Conservation (phyloP, 2,797 vertebrate species). For the Ataeniobius toweri region DNA sequence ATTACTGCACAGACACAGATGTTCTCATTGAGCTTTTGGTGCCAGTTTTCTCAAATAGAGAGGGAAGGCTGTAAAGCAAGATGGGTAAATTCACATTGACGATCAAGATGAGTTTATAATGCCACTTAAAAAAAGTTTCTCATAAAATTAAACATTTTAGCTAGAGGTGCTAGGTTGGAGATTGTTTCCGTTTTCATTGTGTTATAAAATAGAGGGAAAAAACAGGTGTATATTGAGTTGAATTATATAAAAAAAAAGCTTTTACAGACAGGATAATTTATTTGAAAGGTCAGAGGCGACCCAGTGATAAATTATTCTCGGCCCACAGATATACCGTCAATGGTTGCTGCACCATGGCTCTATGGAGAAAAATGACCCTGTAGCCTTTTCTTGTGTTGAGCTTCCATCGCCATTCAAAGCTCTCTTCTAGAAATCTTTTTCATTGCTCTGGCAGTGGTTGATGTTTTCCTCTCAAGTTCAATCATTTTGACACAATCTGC, state of each 20-base stretch:
- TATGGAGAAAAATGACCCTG: constrained; percentile 3
- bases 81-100: constrained; percentile 58
- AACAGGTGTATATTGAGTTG: constrained; percentile 17
- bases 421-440: constrained; percentile 15
- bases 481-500: constrained; percentile 67
- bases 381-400: constrained; percentile 16
- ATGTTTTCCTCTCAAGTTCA: constrained; percentile 63
- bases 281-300: constrained; percentile 43
- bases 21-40: constrained; percentile 79
- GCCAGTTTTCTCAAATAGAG: constrained; percentile 63
- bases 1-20: constrained; percentile 72
- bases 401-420: constrained; percentile 23
- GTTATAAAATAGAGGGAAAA: constrained; percentile 38
- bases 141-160: constrained; percentile 50
- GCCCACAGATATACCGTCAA: constrained; percentile 25
- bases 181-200: constrained; percentile 33
- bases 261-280: constrained; percentile 42
- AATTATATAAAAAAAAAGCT: constrained; percentile 26
- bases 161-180: constrained; percentile 12
- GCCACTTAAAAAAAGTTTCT: constrained; percentile 51
- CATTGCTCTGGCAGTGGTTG: constrained; percentile 23
- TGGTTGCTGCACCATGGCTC: constrained; percentile 21
- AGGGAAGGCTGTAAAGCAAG: constrained; percentile 53
- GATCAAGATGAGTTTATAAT: constrained; percentile 68
- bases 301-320: constrained; percentile 37